Base-by-base conservation (phyloP, 2,797 vertebrate species). In the Harpagifer antarcticus region DNA sequence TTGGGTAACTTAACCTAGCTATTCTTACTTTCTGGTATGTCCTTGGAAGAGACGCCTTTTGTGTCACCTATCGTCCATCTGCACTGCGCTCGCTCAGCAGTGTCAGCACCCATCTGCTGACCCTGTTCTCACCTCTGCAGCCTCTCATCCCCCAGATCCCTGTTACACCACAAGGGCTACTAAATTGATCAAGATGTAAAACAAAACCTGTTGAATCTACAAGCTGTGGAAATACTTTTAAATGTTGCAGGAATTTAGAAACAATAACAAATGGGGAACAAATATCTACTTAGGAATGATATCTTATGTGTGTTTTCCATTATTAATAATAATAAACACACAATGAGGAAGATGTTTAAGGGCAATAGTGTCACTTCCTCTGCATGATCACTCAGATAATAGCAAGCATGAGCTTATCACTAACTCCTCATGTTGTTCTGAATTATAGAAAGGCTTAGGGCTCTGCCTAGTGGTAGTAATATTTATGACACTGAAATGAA, bases 391-490 rank as follows among this genome's bases (percentile, higher is more conserved):
- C 52, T 56, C 23, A 45, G 16, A 77, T 3, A 81, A 53, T 27
- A 76, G 68, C 33, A 65, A 53, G 16, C 56, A 66, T 27, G 42
- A 76, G 37, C 4, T 57, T 53, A 72, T 60, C 19, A 31, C 19
- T 48, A 16, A 13, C 60, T 57, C 47, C 40, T 73, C 52, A 50
- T 58, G 12, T n/a, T 33, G 45, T 20, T 73, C 10, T 63, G 61
- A 37, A 48, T 75, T 9, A 66, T 54, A 57, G 3, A 55, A 77
- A 74, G 68, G 72, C 53, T 82, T 81, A 86, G 62, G 63, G 87
- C 89, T 84, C 91, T 48, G 64, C 88, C 89, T 93, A 88, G 90
- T 90, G 91, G 92, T 57, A 27, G 73, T 54, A 59, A 65, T 78
- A 84, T 81, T 45, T 82, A 85, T 79, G 91, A 83, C 91, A 91